Percentiles rank a stretch among this genome's conserved stretches.
These are phyloP conservation scores for Paracanthobrama guichenoti DNA, from an alignment of 2,113 vertebrate genomes.

Conservation along the genomic window DNA sequence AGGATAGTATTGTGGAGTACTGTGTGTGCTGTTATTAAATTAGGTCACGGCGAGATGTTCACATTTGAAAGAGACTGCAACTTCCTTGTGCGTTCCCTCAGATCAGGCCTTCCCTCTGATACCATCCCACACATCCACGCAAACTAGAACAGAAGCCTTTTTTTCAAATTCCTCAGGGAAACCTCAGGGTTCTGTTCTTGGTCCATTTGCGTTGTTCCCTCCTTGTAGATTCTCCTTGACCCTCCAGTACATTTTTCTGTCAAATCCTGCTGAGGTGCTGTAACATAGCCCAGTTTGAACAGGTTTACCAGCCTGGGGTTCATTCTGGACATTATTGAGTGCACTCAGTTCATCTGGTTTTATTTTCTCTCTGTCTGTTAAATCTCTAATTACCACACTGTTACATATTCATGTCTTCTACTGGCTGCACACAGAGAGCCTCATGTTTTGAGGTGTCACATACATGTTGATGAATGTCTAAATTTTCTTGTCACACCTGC, in stretches of 20 bases:
- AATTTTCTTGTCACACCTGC: conserved; percentile 19
- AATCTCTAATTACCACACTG: not conserved
- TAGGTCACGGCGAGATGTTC: conserved; percentile 41
- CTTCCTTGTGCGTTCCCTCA: not conserved
- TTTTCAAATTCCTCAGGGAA: conserved; percentile 2
- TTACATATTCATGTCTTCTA: conserved; percentile 16
- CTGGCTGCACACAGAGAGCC: not conserved
- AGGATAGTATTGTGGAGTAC: not conserved
- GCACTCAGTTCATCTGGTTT: not conserved
- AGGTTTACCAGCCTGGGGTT: not conserved
- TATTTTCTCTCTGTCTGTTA: not conserved
- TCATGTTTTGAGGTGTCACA: conserved; percentile 22
- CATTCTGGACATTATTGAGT: not conserved
- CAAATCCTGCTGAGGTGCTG: not conserved
- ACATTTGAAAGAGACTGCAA: conserved; percentile 21
- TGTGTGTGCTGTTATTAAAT: conserved; percentile 14
- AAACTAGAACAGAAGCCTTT: not conserved
- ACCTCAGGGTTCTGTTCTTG: conserved; percentile 10
- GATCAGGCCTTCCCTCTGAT: conserved; percentile 7
- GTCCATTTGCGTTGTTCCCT: not conserved
- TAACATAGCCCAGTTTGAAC: not conserved
- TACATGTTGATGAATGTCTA: conserved; percentile 19
- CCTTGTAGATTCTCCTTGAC: conserved; percentile 34
- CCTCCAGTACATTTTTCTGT: not conserved
- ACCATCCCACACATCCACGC: conserved; percentile 4